A percentile compares a stretch with the other conserved stretches of the same genome.
Evolutionary conservation across 2,797 vertebrate genomes (phyloP).

Genomic region (Sciurus carolinensis): DNA sequence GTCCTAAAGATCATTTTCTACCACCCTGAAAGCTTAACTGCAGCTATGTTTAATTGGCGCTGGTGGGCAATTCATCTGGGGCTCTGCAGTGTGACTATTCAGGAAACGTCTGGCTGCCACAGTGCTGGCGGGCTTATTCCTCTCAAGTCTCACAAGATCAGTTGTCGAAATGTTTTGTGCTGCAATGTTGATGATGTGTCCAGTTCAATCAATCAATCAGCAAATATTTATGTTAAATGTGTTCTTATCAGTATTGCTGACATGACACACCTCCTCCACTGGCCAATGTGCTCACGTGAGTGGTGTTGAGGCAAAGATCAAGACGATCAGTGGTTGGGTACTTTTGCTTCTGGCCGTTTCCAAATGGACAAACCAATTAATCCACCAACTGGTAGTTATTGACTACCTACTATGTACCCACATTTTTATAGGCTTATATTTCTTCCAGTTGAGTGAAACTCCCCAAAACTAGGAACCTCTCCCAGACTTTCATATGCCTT

Average conservation of each 20-base stretch:
- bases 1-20: slow-evolving; percentile 73
- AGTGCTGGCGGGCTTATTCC: slow-evolving; percentile 35
- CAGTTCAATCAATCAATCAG: slow-evolving; percentile 79
- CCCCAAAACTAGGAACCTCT: not conserved
- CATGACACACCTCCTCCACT: not conserved
- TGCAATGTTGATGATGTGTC: slow-evolving; percentile 77
- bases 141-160: slow-evolving; percentile 72
- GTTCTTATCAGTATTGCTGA: slow-evolving; percentile 20
- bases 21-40: slow-evolving; percentile 75
- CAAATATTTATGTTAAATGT: slow-evolving; percentile 68
- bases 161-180: slow-evolving; percentile 66
- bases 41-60: slow-evolving; percentile 70
- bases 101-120: slow-evolving; percentile 77
- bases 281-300: not conserved
- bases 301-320: not conserved
- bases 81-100: not conserved
- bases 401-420: not conserved
- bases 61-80: slow-evolving; percentile 59
- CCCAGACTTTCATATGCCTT: not conserved
- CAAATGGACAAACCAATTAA: not conserved
- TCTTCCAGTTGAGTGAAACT: not conserved
- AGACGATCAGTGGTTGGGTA: not conserved
- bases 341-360: not conserved
- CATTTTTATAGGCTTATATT: not conserved
- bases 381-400: not conserved